Evolutionary conservation across 1,140 invertebrate genomes (phyloP).

Genomic region (Oreohelix idahoensis): DNA sequence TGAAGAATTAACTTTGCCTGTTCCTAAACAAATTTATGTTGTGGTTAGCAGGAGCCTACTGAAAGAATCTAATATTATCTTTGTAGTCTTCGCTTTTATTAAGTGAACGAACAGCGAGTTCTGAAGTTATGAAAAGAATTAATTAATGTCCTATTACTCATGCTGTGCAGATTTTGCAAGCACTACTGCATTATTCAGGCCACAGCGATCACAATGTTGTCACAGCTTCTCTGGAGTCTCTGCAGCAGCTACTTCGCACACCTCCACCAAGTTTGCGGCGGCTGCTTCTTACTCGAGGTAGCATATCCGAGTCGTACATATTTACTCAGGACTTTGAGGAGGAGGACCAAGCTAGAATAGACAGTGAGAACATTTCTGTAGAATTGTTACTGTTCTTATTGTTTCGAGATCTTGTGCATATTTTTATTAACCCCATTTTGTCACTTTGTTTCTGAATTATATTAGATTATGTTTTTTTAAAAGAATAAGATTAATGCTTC

Average conservation of each 20-base stretch:
- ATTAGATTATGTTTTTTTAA: no score
- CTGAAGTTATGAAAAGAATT: not conserved
- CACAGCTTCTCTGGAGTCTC: constrained; percentile 85
- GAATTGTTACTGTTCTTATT: no score
- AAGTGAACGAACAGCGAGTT: no score
- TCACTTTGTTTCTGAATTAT: no score
- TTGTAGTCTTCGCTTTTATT: no score
- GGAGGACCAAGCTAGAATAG: constrained; percentile 28
- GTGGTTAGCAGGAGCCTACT: no score
- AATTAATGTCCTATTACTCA: not conserved
- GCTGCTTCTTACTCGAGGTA: constrained; percentile 77
- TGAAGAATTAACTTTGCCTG: no score
- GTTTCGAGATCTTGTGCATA: no score
- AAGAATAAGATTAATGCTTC: no score
- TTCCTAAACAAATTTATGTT: no score
- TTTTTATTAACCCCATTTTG: no score
- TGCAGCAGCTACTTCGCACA: constrained; percentile 82
- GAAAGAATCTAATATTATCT: no score
- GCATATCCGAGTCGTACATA: constrained; percentile 71
- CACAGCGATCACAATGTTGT: constrained; percentile 88
- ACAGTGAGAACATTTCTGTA: constrained; percentile 43
- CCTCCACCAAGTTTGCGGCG: constrained; percentile 78
- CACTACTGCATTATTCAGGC: constrained; percentile 83
- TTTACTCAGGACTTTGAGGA: constrained; percentile 45
- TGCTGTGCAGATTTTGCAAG: constrained; percentile 81